Conservation (phyloP, 1,140 invertebrate species). For the Bilobella aurantiaca region DNA sequence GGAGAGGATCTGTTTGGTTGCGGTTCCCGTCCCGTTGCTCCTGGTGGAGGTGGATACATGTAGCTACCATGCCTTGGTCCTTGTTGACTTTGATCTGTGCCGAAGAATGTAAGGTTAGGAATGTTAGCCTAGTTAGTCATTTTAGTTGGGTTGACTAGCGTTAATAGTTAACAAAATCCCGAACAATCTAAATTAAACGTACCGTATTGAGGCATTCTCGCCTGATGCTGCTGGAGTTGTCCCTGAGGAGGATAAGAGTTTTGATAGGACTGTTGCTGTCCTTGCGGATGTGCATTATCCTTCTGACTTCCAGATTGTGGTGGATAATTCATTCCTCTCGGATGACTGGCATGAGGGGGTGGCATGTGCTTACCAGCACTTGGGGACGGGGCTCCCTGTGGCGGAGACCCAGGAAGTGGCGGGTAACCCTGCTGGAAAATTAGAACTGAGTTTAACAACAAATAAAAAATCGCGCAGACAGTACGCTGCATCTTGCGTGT, state of each 20-base stretch:
- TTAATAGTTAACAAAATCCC: not conserved
- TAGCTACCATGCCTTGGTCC: conserved; percentile 10
- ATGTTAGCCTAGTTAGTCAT: not conserved
- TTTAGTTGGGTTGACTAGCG: too few relatives aligned
- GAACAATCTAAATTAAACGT: conserved; percentile 8
- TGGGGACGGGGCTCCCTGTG: conserved; percentile 15
- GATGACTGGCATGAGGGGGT: conserved; percentile 21
- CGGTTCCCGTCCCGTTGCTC: conserved; percentile 5
- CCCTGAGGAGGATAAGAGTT: conserved; percentile 24
- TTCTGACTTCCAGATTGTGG: conserved; percentile 7
- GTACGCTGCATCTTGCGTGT: too few relatives aligned
- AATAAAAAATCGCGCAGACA: not conserved
- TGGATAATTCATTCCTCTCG: conserved; percentile 21
- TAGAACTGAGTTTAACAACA: conserved; percentile 3
- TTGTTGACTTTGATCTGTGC: not conserved
- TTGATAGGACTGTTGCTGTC: not conserved
- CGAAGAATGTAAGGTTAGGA: too few relatives aligned
- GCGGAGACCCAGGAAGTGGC: conserved; percentile 8
- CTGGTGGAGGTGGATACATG: conserved; percentile 19
- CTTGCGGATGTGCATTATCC: not conserved
- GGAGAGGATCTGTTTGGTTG: conserved; percentile 21
- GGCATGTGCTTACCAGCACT: conserved; percentile 23
- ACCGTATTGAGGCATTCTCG: conserved; percentile 30
- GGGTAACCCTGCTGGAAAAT: conserved; percentile 23
- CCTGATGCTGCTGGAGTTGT: conserved; percentile 14